phyloP scores from a whole-genome alignment of 2,113 vertebrate genomes.

The Barbus barbus region DNA sequence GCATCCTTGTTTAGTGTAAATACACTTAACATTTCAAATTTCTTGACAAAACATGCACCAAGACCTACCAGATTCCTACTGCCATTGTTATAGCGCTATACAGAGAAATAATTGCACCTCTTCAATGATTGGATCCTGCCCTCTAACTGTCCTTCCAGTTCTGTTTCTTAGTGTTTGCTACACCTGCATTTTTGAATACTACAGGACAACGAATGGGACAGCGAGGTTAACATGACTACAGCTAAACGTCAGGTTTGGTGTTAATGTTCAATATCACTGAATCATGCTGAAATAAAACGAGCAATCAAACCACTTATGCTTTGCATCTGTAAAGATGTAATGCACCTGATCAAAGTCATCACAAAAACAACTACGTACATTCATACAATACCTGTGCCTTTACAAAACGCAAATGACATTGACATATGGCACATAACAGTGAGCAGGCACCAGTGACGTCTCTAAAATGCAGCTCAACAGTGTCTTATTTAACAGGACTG shows the following conservation, averaged over 20 bases:
- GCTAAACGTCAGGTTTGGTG: background rate
- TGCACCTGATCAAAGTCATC: background rate
- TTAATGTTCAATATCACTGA: background rate
- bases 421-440: slow-evolving; percentile 2
- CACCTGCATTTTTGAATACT: background rate
- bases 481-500: background rate
- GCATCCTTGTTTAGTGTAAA: background rate
- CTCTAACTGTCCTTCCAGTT: slow-evolving; percentile 12
- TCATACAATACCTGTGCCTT: background rate
- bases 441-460: slow-evolving; percentile 3
- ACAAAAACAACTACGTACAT: background rate
- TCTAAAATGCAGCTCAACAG: background rate
- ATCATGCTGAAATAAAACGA: background rate
- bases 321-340: background rate
- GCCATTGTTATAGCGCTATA: background rate
- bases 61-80: background rate
- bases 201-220: background rate
- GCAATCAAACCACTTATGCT: background rate
- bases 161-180: background rate
- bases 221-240: background rate
- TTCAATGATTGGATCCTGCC: background rate
- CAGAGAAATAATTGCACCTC: background rate
- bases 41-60: background rate
- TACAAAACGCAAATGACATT: background rate
- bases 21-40: background rate